Evolutionary conservation across 2,797 vertebrate species (phyloP).

Genomic region (Acestrorhynchus altus): DNA sequence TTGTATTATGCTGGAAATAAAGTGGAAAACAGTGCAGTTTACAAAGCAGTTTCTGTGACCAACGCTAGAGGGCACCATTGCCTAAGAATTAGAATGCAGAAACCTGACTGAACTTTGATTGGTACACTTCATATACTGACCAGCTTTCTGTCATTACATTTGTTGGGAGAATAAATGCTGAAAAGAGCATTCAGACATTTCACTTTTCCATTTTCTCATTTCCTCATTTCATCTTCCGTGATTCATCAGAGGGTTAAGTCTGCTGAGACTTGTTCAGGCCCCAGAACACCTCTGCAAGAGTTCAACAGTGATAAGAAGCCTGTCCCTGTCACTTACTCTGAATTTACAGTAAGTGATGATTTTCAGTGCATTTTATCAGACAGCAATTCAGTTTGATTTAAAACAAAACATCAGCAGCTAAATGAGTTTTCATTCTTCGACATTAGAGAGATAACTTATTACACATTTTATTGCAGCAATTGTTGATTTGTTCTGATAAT

Average conservation of each 20-base stretch:
- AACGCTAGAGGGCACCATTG: conserved; percentile 37
- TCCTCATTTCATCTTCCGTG: not conserved
- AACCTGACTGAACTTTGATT: not conserved
- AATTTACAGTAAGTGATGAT: conserved; percentile 63
- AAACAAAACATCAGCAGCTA: too few relatives aligned
- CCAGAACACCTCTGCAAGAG: conserved; percentile 57
- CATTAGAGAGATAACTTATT: not conserved
- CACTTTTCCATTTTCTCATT: not conserved
- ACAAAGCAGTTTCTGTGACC: not conserved
- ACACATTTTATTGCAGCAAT: not conserved
- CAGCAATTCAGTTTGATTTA: not conserved
- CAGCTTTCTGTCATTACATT: not conserved
- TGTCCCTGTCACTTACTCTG: conserved; percentile 52
- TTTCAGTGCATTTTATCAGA: not conserved
- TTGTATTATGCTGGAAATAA: not conserved
- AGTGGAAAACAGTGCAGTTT: not conserved
- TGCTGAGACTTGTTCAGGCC: conserved; percentile 36
- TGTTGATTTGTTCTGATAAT: too few relatives aligned
- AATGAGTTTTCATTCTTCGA: too few relatives aligned
- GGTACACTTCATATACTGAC: not conserved
- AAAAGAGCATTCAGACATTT: not conserved
- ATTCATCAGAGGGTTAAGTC: conserved; percentile 47
- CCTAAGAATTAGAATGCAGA: not conserved
- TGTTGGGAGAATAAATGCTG: not conserved
- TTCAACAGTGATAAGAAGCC: conserved; percentile 57